phyloP scores from a whole-genome alignment of 2,888 invertebrate genomes.

The Mythimna impura region DNA sequence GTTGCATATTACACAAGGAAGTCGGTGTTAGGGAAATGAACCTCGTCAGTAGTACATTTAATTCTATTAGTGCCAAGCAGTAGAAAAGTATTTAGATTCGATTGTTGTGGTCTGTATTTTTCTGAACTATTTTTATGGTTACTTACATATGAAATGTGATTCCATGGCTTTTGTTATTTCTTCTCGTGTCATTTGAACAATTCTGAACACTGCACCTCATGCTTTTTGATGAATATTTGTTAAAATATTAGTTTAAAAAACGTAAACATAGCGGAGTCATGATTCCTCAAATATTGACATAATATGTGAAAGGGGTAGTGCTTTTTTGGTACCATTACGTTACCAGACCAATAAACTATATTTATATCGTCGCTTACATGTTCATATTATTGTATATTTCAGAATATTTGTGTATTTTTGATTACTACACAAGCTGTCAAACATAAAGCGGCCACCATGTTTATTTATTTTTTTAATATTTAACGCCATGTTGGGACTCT shows the following conservation, averaged over 20 bases:
- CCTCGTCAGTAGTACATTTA: background rate
- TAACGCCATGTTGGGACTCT: background rate
- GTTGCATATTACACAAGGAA: background rate
- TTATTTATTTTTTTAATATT: conserved; percentile 17
- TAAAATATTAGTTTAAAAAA: conserved; percentile 33
- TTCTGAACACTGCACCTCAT: conserved; percentile 82
- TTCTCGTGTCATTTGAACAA: conserved; percentile 78
- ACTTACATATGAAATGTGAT: conserved; percentile 85
- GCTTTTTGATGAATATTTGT: conserved; percentile 52
- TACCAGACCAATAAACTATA: background rate
- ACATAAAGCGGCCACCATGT: conserved; percentile 53
- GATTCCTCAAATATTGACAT: background rate
- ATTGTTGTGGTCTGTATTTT: conserved; percentile 21
- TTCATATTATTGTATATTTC: background rate
- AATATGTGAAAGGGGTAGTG: background rate
- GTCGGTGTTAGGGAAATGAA: background rate
- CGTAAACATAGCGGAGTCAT: conserved; percentile 40
- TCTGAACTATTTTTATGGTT: background rate
- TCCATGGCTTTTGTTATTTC: conserved; percentile 77
- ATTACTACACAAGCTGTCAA: conserved; percentile 45
- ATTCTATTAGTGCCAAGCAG: background rate
- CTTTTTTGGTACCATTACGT: conserved; percentile 3
- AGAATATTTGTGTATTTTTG: conserved; percentile 21
- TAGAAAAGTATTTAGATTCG: background rate
- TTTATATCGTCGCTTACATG: background rate